Percentiles rank a stretch among this genome's conserved stretches.
Conservation (phyloP, 92 coral and sea anemone genomes). For the Epizoanthus ramosus region DNA sequence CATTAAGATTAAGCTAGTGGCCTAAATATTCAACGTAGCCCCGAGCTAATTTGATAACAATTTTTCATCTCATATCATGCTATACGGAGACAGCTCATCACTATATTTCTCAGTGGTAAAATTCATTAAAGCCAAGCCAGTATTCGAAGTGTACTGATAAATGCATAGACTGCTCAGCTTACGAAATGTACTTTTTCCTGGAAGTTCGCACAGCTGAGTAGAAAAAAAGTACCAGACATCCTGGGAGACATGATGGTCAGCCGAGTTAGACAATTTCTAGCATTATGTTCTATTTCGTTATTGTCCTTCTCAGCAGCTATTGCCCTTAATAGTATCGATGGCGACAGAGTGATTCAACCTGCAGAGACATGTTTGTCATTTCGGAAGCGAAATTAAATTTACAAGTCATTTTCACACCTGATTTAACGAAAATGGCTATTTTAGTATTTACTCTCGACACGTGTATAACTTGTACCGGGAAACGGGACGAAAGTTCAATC, state of each 20-base stretch:
- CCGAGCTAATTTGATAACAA: constrained; percentile 44
- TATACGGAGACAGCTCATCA: constrained; percentile 6
- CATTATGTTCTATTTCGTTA: constrained; percentile 15
- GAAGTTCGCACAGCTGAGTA: neutral
- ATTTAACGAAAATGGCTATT: constrained; percentile 7
- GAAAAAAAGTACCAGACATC: neutral
- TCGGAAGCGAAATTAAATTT: constrained; percentile 38
- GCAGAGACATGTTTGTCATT: constrained; percentile 29
- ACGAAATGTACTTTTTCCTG: neutral
- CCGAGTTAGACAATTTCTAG: constrained; percentile 11
- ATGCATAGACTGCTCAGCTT: neutral
- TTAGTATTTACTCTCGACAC: neutral
- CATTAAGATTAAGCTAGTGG: constrained; percentile 41
- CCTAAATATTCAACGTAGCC: constrained; percentile 38
- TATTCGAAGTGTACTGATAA: neutral
- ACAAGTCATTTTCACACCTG: constrained; percentile 23
- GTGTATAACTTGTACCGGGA: neutral
- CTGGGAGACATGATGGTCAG: neutral
- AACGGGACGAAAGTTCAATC: neutral
- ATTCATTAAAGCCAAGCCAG: constrained; percentile 4
- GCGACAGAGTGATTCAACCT: constrained; percentile 28
- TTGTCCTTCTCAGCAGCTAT: constrained; percentile 38
- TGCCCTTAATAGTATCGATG: neutral
- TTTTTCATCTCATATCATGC: constrained; percentile 18
- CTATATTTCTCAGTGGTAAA: constrained; percentile 3